Conservation (phyloP, 2,888 invertebrate genomes). For the Plebejus anna region DNA sequence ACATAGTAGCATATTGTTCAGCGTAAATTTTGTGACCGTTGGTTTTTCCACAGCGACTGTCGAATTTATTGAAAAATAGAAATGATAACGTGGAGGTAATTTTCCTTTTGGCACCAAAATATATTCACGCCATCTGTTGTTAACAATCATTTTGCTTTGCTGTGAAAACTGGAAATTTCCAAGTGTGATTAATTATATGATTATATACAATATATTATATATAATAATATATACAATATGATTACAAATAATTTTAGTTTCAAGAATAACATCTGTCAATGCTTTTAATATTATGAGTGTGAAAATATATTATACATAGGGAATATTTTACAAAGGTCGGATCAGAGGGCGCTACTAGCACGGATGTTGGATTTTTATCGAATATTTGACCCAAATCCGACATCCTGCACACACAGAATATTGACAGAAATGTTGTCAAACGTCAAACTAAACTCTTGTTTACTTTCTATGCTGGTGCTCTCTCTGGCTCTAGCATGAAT, state of each 20-base stretch:
- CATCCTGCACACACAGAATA: too few relatives aligned
- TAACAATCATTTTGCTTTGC: slow-evolving; percentile 43
- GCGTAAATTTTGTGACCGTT: slow-evolving; percentile 46
- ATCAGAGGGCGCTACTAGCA: too few relatives aligned
- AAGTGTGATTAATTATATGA: background rate
- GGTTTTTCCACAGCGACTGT: slow-evolving; percentile 47
- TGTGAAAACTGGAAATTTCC: slow-evolving; percentile 48
- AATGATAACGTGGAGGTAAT: slow-evolving; percentile 50
- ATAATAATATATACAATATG: background rate
- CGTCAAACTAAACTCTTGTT: too few relatives aligned
- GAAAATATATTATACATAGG: too few relatives aligned
- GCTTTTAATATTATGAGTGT: background rate
- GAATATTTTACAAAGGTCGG: too few relatives aligned
- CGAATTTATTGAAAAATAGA: slow-evolving; percentile 46
- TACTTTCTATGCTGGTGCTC: too few relatives aligned
- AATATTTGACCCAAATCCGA: too few relatives aligned
- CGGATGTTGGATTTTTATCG: too few relatives aligned
- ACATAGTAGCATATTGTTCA: slow-evolving; percentile 62
- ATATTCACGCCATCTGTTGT: slow-evolving; percentile 46
- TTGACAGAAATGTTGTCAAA: too few relatives aligned
- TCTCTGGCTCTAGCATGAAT: too few relatives aligned
- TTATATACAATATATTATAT: too few relatives aligned
- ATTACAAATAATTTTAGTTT: background rate
- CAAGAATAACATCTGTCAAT: background rate
- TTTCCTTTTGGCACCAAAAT: slow-evolving; percentile 46